Evolutionary conservation across 2,113 vertebrate species (phyloP).

Genomic region (Zosterops lateralis): DNA sequence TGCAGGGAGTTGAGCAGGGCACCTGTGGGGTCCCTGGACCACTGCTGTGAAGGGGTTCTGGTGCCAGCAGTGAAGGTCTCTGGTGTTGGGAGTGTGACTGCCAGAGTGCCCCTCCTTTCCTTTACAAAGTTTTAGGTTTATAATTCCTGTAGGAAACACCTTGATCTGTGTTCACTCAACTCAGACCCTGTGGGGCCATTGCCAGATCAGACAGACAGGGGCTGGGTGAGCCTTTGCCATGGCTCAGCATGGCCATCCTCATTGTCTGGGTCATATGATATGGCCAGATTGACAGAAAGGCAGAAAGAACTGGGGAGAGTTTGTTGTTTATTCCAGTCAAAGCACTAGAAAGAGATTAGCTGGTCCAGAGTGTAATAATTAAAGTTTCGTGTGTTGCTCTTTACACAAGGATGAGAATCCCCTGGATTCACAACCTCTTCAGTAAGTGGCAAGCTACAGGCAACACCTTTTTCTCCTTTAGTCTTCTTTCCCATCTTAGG

Average conservation of each 20-base stretch:
- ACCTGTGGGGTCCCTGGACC: background rate
- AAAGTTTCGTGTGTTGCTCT: background rate
- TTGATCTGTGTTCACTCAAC: background rate
- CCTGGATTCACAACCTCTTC: background rate
- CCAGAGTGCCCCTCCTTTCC: background rate
- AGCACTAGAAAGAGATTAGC: background rate
- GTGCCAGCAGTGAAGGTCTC: background rate
- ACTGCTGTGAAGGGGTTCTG: background rate
- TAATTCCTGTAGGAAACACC: background rate
- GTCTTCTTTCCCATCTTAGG: background rate
- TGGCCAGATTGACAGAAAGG: background rate
- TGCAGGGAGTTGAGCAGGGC: fast-evolving
- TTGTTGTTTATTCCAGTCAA: background rate
- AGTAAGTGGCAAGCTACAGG: background rate
- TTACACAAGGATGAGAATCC: background rate
- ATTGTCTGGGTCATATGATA: background rate
- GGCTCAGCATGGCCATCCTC: background rate
- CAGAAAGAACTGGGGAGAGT: background rate
- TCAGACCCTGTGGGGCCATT: fast-evolving
- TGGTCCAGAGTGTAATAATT: background rate
- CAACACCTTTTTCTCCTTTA: background rate
- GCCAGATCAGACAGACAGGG: background rate
- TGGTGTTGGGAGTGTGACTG: background rate
- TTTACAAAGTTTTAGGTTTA: background rate
- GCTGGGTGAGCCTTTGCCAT: background rate